Conservation (phyloP, 2,888 invertebrate species). For the Cheiracanthium punctorium region DNA sequence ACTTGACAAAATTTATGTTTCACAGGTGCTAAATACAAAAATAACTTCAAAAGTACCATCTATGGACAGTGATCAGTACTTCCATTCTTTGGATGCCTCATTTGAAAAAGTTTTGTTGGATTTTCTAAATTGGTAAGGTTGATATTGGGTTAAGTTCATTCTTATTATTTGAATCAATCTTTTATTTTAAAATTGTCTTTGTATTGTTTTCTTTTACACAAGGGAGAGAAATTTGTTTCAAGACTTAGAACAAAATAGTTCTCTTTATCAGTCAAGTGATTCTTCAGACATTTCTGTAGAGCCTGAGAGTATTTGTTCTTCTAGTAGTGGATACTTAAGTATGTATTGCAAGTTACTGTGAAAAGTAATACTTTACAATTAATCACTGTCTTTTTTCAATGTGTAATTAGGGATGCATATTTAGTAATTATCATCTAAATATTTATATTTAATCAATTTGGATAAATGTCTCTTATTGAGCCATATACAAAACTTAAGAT, state of each 20-base stretch:
- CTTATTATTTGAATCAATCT: background rate
- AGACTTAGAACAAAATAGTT: conserved; percentile 10
- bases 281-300: conserved; percentile 13
- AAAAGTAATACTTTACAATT: background rate
- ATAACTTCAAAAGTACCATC: conserved; percentile 16
- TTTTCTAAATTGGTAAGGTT: conserved; percentile 37
- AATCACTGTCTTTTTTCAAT: too few relatives aligned
- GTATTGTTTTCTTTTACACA: too few relatives aligned
- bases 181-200: background rate
- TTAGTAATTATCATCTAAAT: too few relatives aligned
- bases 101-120: conserved; percentile 45
- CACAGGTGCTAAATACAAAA: conserved; percentile 14
- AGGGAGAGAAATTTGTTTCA: conserved; percentile 3
- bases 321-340: conserved; percentile 39
- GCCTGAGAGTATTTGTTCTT: conserved; percentile 3
- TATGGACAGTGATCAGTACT: conserved; percentile 37
- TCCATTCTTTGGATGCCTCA: conserved; percentile 17
- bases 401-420: too few relatives aligned
- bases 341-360: background rate
- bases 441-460: too few relatives aligned
- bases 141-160: background rate
- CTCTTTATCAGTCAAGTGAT: background rate
- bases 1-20: too few relatives aligned
- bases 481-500: background rate
- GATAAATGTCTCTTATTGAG: too few relatives aligned